These are phyloP conservation scores for Latheticus oryzae DNA, from an alignment of 2,888 invertebrate species.

Conservation along the genomic window DNA sequence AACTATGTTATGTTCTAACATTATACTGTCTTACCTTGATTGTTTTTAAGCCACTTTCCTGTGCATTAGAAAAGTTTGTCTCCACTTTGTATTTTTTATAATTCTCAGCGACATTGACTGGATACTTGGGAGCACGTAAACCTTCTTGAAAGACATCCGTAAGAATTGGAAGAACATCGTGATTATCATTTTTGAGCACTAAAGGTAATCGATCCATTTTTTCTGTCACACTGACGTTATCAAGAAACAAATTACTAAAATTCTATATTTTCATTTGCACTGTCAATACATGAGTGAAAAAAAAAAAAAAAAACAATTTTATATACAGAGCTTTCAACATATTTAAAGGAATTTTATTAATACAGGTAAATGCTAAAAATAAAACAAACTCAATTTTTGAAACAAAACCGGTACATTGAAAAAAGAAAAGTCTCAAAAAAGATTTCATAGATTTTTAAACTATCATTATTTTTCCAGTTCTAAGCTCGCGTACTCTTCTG, in stretches of 20 bases:
- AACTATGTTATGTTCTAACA: not conserved
- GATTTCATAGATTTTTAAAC: constrained; percentile 1
- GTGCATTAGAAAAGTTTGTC: constrained; percentile 33
- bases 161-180: constrained; percentile 55
- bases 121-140: constrained; percentile 48
- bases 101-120: constrained; percentile 55
- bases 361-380: constrained; percentile 30
- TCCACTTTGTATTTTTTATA: constrained; percentile 52
- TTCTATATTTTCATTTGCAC: constrained; percentile 19
- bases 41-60: not conserved
- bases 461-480: constrained; percentile 63
- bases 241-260: constrained; percentile 21
- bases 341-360: constrained; percentile 23
- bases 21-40: constrained; percentile 6
- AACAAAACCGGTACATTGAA: constrained; percentile 14
- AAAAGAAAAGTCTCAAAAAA: not conserved
- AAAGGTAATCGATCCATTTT: constrained; percentile 57
- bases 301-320: too few relatives aligned
- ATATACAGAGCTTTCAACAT: constrained; percentile 22
- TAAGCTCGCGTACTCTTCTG: constrained; percentile 82
- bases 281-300: constrained; percentile 28
- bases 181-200: constrained; percentile 54
- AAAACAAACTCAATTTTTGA: constrained; percentile 5
- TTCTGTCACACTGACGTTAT: constrained; percentile 7
- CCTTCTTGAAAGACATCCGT: constrained; percentile 58